Evolutionary conservation across 1,140 invertebrate genomes (phyloP), one percentile per base, ranked within the genome.

Genomic region (Saccostrea glomerata): DNA sequence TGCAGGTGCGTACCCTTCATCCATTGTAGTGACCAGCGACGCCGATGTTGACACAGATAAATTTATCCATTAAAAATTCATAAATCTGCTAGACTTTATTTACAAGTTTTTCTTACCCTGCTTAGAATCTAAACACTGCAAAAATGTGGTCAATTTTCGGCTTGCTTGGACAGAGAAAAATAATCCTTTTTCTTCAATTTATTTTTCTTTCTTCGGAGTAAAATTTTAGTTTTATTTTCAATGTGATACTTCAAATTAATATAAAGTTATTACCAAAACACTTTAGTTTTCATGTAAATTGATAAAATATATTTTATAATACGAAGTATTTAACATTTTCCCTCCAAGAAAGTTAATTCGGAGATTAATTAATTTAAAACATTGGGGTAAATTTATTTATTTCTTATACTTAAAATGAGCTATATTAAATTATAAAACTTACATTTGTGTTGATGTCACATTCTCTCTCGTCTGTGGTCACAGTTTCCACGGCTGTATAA

Each of bases 401-500:
- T 5, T 4, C 9, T 5, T 60, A 60, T 17, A 60, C 40, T 47
- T 60, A 60, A 20, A 60, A 20, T 60, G 4, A 60, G 5, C 20
- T 20, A 60, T 17, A 60, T 60, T 60, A 15, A 60, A 0, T 20
- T 15, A 17, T 30, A 13, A 63, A 73, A 73, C 70, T 13, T 73
- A 73, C 70, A 25, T 73, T 73, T 73, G 23, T 30, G 70, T 73
- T 25, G 23, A 73, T 73, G 70, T 73, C 70, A 73, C 70, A 73
- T 73, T 73, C 70, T 73, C 70, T 30, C 11, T 23, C 25, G 23
- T 73, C 25, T 13, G 25, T 25, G 70, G 25, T 30, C n/a, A 73
- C 70, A 30, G 11, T 73, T 73, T 73, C 30, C 70, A 36, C 70
- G 13, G 11, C 23, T 73, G 70, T 30, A 73, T 73, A 73, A 73